A percentile compares a stretch with the other conserved stretches of the same genome.
These are phyloP conservation scores for Harpalus rufipes DNA, from an alignment of 2,888 invertebrate species.

Conservation along the genomic window DNA sequence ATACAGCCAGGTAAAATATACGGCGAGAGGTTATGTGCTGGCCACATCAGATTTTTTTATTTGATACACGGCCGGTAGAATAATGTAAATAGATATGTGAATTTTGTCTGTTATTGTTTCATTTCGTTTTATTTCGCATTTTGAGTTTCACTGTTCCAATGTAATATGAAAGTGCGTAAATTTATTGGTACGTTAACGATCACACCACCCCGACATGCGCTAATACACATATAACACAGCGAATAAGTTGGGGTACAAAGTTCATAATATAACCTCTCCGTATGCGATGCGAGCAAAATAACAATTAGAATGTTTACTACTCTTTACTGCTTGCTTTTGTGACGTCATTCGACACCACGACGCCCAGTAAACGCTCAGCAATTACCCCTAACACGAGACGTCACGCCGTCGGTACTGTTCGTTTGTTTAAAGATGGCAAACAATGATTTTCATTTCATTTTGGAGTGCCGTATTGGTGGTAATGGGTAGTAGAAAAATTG, in stretches of 20 bases:
- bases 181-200: constrained; percentile 45
- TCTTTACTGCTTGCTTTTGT: constrained; percentile 24
- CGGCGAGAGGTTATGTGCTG: too few relatives aligned
- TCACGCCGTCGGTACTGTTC: constrained; percentile 9
- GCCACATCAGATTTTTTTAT: too few relatives aligned
- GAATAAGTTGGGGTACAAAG: constrained; percentile 28
- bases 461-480: neutral
- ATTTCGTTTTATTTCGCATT: neutral
- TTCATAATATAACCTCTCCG: neutral
- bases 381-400: constrained; percentile 16
- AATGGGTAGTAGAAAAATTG: constrained; percentile 21
- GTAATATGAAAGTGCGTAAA: constrained; percentile 45
- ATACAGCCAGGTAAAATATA: too few relatives aligned
- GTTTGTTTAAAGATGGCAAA: constrained; percentile 44
- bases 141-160: constrained; percentile 23
- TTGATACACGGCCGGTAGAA: too few relatives aligned
- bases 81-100: too few relatives aligned
- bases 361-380: constrained; percentile 24
- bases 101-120: too few relatives aligned
- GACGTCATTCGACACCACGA: constrained; percentile 42
- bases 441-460: constrained; percentile 19
- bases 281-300: constrained; percentile 39
- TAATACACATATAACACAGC: constrained; percentile 38
- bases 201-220: constrained; percentile 18
- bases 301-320: constrained; percentile 51